phyloP scores from a whole-genome alignment of 2,888 invertebrate genomes.

The Thumatha senex region DNA sequence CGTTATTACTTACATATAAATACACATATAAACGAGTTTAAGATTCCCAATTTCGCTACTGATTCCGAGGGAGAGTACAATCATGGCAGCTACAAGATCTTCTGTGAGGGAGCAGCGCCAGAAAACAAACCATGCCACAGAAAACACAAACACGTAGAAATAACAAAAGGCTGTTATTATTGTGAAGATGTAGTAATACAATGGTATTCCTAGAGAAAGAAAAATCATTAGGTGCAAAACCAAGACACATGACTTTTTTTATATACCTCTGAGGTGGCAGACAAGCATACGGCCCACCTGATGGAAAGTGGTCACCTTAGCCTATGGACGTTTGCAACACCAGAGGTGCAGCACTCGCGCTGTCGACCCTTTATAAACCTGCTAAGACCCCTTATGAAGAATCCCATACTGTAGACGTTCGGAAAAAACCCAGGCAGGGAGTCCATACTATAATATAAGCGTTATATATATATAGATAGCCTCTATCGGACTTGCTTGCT shows the following conservation, averaged over 20 bases:
- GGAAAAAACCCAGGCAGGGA: too few relatives aligned
- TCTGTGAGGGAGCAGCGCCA: slow-evolving; percentile 31
- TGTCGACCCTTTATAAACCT: too few relatives aligned
- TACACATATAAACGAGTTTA: slow-evolving; percentile 41
- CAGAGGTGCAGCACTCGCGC: too few relatives aligned
- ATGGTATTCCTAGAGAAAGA: slow-evolving; percentile 33
- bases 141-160: slow-evolving; percentile 43
- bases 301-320: too few relatives aligned
- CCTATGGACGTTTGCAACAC: too few relatives aligned
- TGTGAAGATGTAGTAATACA: slow-evolving; percentile 34
- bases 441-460: background rate
- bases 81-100: slow-evolving; percentile 34
- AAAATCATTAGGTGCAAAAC: too few relatives aligned
- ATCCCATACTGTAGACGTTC: too few relatives aligned
- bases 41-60: slow-evolving; percentile 39
- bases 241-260: too few relatives aligned
- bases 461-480: background rate
- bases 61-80: slow-evolving; percentile 40
- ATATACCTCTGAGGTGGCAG: too few relatives aligned
- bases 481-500: too few relatives aligned
- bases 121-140: slow-evolving; percentile 46
- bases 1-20: slow-evolving; percentile 37
- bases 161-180: slow-evolving; percentile 20
- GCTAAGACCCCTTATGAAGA: too few relatives aligned
- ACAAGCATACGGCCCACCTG: too few relatives aligned